Conservation (phyloP, 2,888 invertebrate species). For the Gortyna flavago region DNA sequence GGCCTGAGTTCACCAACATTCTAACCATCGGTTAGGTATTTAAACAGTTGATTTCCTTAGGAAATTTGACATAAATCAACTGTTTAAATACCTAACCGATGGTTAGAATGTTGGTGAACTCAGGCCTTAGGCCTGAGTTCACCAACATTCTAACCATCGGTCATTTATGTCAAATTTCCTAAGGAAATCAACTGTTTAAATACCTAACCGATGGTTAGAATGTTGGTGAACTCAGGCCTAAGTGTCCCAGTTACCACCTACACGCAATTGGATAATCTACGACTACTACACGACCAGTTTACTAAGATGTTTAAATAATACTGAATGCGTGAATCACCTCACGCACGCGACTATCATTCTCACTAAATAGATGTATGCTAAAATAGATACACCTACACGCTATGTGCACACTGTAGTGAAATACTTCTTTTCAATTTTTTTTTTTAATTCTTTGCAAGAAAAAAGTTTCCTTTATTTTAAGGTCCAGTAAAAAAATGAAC, state of each 20-base stretch:
- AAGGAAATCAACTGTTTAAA: too few species aligned
- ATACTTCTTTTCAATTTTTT: not conserved
- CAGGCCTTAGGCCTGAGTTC: too few species aligned
- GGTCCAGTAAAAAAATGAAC: conserved; percentile 16
- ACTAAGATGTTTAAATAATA: conserved; percentile 17
- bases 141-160: too few species aligned
- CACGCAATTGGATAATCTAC: conserved; percentile 5
- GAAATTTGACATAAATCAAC: too few species aligned
- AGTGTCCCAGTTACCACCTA: not conserved
- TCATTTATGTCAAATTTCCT: too few species aligned
- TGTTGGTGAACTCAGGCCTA: too few species aligned
- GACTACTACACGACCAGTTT: conserved; percentile 28
- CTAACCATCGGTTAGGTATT: too few species aligned
- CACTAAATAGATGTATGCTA: not conserved
- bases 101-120: too few species aligned
- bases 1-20: too few species aligned
- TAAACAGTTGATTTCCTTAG: too few species aligned
- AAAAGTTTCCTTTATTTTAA: conserved; percentile 12
- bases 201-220: too few species aligned
- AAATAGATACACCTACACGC: conserved; percentile 11
- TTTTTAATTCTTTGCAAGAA: not conserved
- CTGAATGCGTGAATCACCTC: conserved; percentile 17
- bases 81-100: too few species aligned
- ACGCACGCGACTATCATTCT: not conserved
- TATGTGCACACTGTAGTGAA: not conserved